phyloP scores from a whole-genome alignment of 2,113 vertebrate genomes.

The Loxodonta africana region DNA sequence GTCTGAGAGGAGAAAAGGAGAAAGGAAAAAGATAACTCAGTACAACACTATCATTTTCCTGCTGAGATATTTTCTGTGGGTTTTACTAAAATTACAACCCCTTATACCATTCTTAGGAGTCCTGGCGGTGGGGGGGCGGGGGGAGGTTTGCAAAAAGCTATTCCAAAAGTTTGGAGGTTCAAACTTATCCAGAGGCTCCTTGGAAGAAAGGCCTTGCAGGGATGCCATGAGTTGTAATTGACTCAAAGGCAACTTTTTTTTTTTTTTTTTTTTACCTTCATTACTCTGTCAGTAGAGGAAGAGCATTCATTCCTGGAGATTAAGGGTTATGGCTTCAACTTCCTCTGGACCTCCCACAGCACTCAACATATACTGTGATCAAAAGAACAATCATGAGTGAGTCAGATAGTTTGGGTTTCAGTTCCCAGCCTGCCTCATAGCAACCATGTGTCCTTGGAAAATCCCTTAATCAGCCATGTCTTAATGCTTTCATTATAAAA shows the following conservation, averaged over 20 bases:
- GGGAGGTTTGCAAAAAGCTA: too few relatives aligned
- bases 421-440: not conserved
- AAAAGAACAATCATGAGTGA: not conserved
- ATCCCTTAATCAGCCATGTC: not conserved
- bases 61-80: not conserved
- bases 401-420: not conserved
- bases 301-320: not conserved
- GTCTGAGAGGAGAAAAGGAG: not conserved
- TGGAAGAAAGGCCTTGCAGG: not conserved
- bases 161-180: not conserved
- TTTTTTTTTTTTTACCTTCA: not conserved
- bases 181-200: not conserved
- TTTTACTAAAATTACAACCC: not conserved
- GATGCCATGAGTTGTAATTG: not conserved
- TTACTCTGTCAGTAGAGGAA: not conserved
- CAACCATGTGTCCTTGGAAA: constrained; percentile 4
- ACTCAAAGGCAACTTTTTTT: not conserved
- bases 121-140: too few relatives aligned
- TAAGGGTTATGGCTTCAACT: not conserved
- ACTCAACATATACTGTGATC: not conserved
- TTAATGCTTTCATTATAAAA: not conserved
- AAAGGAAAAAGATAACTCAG: not conserved
- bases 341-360: not conserved
- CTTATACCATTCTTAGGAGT: not conserved
- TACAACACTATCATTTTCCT: not conserved